A percentile compares a stretch with the other conserved stretches of the same genome.
phyloP scores from a whole-genome alignment of 2,113 vertebrate genomes.

The Eublepharis macularius region DNA sequence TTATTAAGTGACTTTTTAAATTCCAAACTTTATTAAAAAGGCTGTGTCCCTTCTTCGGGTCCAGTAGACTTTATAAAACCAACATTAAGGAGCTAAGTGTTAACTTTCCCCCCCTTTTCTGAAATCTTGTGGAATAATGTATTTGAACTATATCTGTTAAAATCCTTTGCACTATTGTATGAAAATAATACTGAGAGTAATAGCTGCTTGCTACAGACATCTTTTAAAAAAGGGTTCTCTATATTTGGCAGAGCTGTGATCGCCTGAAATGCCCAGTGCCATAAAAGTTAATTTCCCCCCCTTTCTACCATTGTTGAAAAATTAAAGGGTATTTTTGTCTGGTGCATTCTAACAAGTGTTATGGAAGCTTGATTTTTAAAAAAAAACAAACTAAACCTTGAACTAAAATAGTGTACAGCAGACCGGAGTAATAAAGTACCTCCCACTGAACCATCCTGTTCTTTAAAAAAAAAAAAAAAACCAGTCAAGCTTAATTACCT shows the following conservation, averaged over 20 bases:
- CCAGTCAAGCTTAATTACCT: background rate
- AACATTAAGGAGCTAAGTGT: background rate
- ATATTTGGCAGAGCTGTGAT: background rate
- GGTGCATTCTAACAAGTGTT: conserved; percentile 3
- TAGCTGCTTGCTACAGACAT: background rate
- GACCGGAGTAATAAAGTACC: background rate
- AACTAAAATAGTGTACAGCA: background rate
- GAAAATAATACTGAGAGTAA: background rate
- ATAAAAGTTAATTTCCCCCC: background rate
- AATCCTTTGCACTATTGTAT: background rate
- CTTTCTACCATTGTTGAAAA: background rate
- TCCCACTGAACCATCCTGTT: background rate
- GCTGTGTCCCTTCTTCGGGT: conserved; percentile 66
- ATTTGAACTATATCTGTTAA: no score
- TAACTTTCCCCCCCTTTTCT: conserved; percentile 12
- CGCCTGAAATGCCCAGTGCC: background rate
- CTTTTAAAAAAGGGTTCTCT: background rate
- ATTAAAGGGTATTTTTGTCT: background rate
- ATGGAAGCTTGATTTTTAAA: background rate
- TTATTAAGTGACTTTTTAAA: conserved; percentile 78
- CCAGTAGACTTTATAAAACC: conserved; percentile 54
- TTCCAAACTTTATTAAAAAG: conserved; percentile 77
- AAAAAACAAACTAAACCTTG: background rate
- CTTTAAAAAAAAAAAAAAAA: background rate
- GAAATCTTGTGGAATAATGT: no score